Base-by-base conservation (phyloP, 2,797 vertebrate species). In the Platalea minor region DNA sequence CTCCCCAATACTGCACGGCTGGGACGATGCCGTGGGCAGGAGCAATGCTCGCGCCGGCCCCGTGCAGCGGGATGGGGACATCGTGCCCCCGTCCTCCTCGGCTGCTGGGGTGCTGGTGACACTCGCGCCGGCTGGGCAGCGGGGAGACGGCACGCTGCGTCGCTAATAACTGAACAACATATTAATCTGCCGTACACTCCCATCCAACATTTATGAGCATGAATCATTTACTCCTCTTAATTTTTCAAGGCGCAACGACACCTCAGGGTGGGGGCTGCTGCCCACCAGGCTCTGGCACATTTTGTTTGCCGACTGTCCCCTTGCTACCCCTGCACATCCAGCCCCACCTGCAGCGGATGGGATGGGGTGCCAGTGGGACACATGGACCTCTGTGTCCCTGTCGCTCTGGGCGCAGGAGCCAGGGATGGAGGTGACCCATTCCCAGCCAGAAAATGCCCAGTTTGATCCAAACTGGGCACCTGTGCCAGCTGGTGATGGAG, bases 201-300 rank as follows among this genome's bases (percentile, higher is more conserved):
- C 76, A 88, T 93, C 61, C 85, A 91, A 90, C 78, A 84, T 89
- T 96, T 24, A 95, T 81, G 78, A 87, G 86, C 90, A 65, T 63
- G 67, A 95, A 94, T 93, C 89, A 93, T 96, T 94, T 69, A 89
- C 48, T 91, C 20, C 45, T 23, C 51, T 87, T 89, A 76, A 91
- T 84, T 81, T 88, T 85, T 93, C 93, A 82, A 84, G 54, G n/a
- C 20, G 4, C 2, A 5, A 4, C 2, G 21, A 85, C 31, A 63
- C 82, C 65, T 51, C 1, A 0, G 51, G 67, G 92, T 6, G 6
- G 59, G 61, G 41, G 51, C 26, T 54, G 78, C n/a, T 64, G 76
- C 73, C 91, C 79, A 25, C 51, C 10, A 1, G 60, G 60, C 56
- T 59, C 67, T 0, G 0, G 45, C 3, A 1, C 17, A 1, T 31